These are phyloP conservation scores for Ethmia dodecea DNA, from an alignment of 2,888 invertebrate genomes.

Conservation along the genomic window DNA sequence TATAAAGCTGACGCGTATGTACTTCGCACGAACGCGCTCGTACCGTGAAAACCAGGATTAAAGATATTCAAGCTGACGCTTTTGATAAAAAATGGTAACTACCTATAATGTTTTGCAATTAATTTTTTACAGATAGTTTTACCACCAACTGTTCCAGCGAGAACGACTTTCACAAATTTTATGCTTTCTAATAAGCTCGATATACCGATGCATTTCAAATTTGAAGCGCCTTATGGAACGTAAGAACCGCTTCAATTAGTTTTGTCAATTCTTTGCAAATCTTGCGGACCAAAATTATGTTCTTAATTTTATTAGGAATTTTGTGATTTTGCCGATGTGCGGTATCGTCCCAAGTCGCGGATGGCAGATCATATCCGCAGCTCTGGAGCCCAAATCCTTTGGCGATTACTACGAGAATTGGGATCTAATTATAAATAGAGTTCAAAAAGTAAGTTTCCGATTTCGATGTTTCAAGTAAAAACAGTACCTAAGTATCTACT, in stretches of 20 bases:
- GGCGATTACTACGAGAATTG: slow-evolving; percentile 64
- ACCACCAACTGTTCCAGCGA: slow-evolving; percentile 64
- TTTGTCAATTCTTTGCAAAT: too few species aligned
- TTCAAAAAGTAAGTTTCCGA: slow-evolving; percentile 52
- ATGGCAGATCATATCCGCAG: slow-evolving; percentile 67
- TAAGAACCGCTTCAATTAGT: slow-evolving; percentile 30
- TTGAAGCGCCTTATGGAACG: slow-evolving; percentile 51
- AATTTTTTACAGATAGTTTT: slow-evolving; percentile 49
- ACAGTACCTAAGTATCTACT: too few species aligned
- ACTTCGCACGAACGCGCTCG: too few species aligned
- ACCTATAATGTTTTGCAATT: too few species aligned
- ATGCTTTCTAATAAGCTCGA: slow-evolving; percentile 61
- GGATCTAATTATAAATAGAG: slow-evolving; percentile 57
- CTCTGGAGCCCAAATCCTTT: slow-evolving; percentile 52
- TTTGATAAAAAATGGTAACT: too few species aligned
- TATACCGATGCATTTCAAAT: slow-evolving; percentile 59
- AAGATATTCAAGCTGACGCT: too few species aligned
- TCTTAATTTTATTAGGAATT: slow-evolving; percentile 42
- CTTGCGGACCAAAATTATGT: too few species aligned
- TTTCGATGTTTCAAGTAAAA: too few species aligned
- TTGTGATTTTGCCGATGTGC: slow-evolving; percentile 61
- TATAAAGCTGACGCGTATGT: too few species aligned
- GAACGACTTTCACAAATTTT: slow-evolving; percentile 59
- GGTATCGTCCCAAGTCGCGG: slow-evolving; percentile 59
- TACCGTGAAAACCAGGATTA: too few species aligned